Base-by-base conservation (phyloP, 2,888 invertebrate species). In the Andrena trimmerana region DNA sequence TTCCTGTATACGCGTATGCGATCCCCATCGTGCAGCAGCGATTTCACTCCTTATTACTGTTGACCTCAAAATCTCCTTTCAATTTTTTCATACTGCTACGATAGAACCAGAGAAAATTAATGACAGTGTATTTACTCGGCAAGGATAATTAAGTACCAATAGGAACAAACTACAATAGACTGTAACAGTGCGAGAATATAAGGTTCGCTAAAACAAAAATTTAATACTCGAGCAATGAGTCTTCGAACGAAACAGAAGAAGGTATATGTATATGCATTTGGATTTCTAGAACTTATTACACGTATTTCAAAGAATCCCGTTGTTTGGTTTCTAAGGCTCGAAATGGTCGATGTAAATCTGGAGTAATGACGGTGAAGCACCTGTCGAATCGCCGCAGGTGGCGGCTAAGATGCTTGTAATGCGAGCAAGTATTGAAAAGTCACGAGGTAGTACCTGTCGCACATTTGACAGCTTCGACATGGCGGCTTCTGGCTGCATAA, bases 351-450 rank as follows among this genome's bases (percentile, higher is more conserved):
- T 67, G 84, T 79, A 82, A 84, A 84, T 84, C 84, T 82, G 76
- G 78, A 72, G 83, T 78, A 77, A 84, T 50, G 75, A 59, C 33
- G 27, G 24, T 3, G 24, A 27, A 29, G 57, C 78, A 77, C 78
- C 77, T 82, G 86, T 73, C 83, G 81, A 79, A 83, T 79, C 85
- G 66, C 73, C 65, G 54, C 63, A 50, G 74, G 66, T 54, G 75
- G 60, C 57, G 74, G 60, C 52, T 78, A 70, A 81, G 70, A 83
- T 88, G 85, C 87, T 84, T 88, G 81, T 86, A 89, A 88, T 83
- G 81, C 85, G 81, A 62, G 42, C 70, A 27, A 85, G 69, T 68
- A 84, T 78, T 76, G 81, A 78, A 54, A 85, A 76, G 84, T 84
- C 84, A 88, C 82, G 83, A 68, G 81, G 71, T 50, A 57, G 80